phyloP scores from a whole-genome alignment of 1,140 invertebrate species.

The Drosophila sechellia region DNA sequence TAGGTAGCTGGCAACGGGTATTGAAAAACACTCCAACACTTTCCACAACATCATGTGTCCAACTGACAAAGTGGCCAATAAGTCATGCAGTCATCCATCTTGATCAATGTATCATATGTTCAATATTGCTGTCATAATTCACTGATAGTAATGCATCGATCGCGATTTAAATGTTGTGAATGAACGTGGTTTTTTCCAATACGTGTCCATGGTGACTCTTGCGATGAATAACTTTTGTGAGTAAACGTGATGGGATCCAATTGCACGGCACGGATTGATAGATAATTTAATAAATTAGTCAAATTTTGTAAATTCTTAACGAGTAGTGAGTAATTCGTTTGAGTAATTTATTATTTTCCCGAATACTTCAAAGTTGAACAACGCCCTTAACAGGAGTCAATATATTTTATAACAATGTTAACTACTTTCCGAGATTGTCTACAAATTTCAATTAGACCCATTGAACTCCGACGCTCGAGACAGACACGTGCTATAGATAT shows the following conservation, averaged over 20 bases:
- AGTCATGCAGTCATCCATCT: conserved; percentile 10
- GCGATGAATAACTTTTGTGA: background rate
- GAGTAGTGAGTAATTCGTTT: too few species aligned
- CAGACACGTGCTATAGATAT: conserved; percentile 31
- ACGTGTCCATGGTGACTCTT: background rate
- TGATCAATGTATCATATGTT: conserved; percentile 1
- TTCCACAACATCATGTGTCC: conserved; percentile 1
- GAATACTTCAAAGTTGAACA: background rate
- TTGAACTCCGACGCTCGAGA: background rate
- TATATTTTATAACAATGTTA: too few species aligned
- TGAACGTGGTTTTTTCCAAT: conserved; percentile 13
- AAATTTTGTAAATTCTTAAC: too few species aligned
- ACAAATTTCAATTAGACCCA: conserved; percentile 11
- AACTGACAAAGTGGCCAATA: conserved; percentile 29
- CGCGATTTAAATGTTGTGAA: conserved; percentile 15
- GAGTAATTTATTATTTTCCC: too few species aligned
- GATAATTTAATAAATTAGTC: background rate
- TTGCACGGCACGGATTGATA: conserved; percentile 1
- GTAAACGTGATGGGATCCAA: background rate
- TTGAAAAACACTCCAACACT: background rate
- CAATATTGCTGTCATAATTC: conserved; percentile 5
- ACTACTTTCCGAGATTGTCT: background rate
- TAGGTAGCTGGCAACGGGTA: conserved; percentile 16
- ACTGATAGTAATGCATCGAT: background rate
- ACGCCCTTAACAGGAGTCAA: background rate